phyloP scores from a whole-genome alignment of 2,797 vertebrate genomes.

The Falco berigora region DNA sequence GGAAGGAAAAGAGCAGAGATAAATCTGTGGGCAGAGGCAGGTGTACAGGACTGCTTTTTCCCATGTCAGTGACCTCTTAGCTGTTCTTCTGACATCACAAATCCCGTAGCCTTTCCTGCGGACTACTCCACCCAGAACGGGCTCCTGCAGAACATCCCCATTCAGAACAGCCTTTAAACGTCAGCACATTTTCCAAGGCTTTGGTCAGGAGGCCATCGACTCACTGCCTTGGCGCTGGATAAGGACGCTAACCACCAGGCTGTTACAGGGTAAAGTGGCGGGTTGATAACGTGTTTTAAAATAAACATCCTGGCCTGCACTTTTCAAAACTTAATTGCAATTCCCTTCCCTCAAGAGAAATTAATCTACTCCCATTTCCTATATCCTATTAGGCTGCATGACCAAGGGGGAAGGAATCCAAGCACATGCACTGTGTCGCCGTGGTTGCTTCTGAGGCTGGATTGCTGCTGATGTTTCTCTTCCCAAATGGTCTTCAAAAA shows the following conservation, averaged over 20 bases:
- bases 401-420: neutral
- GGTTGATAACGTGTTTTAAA: neutral
- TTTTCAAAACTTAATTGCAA: neutral
- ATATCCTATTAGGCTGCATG: neutral
- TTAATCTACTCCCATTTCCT: neutral
- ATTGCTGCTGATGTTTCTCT: neutral
- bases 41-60: neutral
- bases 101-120: neutral
- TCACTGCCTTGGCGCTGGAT: neutral
- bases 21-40: neutral
- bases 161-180: neutral
- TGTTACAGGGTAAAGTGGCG: neutral
- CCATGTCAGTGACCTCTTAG: neutral
- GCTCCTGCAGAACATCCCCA: neutral
- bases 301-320: neutral
- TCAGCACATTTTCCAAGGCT: neutral
- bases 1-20: neutral
- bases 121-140: neutral
- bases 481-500: neutral
- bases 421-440: accelerated
- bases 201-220: constrained; percentile 13
- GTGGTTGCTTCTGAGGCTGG: neutral
- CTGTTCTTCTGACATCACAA: neutral
- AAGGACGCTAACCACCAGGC: neutral
- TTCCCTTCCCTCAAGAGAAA: neutral